phyloP scores from a whole-genome alignment of 2,888 invertebrate genomes.

The Julus scanicus region DNA sequence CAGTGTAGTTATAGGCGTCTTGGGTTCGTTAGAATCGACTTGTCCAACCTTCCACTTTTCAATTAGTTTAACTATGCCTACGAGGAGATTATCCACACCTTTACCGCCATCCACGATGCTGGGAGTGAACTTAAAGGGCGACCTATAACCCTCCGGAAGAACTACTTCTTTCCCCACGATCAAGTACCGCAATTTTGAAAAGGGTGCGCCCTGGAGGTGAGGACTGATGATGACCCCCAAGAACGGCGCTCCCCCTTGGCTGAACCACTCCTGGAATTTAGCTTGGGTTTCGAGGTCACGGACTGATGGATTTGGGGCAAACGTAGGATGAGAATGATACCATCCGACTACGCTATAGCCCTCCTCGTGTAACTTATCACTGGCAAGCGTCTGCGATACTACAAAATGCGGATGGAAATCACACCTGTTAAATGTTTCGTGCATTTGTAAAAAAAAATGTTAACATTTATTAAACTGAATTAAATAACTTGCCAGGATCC shows the following conservation, averaged over 20 bases:
- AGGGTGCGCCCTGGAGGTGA: conserved; percentile 69
- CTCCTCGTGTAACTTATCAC: conserved; percentile 69
- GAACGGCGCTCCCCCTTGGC: conserved; percentile 71
- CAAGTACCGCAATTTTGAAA: conserved; percentile 56
- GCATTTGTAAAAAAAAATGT: not conserved
- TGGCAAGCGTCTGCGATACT: conserved; percentile 75
- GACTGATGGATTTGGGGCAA: conserved; percentile 77
- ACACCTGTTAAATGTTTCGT: not conserved
- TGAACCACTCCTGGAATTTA: conserved; percentile 72
- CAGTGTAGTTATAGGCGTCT: not conserved
- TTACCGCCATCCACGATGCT: not conserved
- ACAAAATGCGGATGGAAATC: conserved; percentile 57
- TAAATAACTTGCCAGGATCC: conserved; percentile 73
- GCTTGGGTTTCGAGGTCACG: conserved; percentile 77
- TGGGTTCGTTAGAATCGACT: not conserved
- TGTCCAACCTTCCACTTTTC: not conserved
- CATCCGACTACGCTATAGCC: conserved; percentile 74
- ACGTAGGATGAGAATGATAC: conserved; percentile 83
- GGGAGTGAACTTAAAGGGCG: conserved; percentile 54
- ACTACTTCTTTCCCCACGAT: conserved; percentile 55
- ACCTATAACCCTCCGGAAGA: not conserved
- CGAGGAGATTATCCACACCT: not conserved
- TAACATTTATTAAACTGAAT: not conserved
- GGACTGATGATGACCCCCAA: conserved; percentile 76
- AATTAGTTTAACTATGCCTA: not conserved